Evolutionary conservation across 1,140 invertebrate species (phyloP), one percentile per base, ranked within the genome.

Genomic region (Melipona quadrifasciata): DNA sequence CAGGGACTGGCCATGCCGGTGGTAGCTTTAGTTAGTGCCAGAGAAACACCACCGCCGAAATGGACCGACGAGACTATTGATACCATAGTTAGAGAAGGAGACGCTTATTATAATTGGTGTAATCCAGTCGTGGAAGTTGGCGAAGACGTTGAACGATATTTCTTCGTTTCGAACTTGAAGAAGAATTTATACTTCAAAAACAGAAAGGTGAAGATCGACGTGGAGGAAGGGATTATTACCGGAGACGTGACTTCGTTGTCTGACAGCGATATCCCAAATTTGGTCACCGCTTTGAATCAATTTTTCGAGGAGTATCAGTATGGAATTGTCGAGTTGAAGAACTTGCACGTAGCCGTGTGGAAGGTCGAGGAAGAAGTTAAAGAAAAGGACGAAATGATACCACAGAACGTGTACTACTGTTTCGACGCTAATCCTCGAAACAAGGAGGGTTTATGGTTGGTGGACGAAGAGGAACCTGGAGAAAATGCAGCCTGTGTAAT

Each of bases 91-190:
- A 75, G 51, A 39, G 92, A 93, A 16, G 94, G 93, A 0, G 89
- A 94, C 73, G 79, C 61, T 61, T 94, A 94, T 58, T 94, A 90
- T 27, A 87, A 90, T n/a, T 93, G 92, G 92, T 94, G 91, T 21
- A 87, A 90, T 21, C 81, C 91, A 10, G 0, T 57, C 0, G 71
- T 76, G 12, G 75, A 84, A 5, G 87, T 87, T 0, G 90, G 90
- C 6, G 90, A 91, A 19, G 76, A 73, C 5, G 16, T 17, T 0
- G 24, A 77, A 70, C 27, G 24, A 31, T 85, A 80, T 24, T 81
- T 94, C 34, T 76, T 74, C 8, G 27, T 93, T 1, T 80, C 76
- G 1, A 81, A 89, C 39, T 78, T 93, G 53, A 94, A 92, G 74
- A 92, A 83, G 47, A 81, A 89, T n/a, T 82, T 94, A 0, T 93